A percentile compares a stretch with the other conserved stretches of the same genome.
phyloP scores from a whole-genome alignment of 2,888 invertebrate species.

The Ceratothoa steindachneri region DNA sequence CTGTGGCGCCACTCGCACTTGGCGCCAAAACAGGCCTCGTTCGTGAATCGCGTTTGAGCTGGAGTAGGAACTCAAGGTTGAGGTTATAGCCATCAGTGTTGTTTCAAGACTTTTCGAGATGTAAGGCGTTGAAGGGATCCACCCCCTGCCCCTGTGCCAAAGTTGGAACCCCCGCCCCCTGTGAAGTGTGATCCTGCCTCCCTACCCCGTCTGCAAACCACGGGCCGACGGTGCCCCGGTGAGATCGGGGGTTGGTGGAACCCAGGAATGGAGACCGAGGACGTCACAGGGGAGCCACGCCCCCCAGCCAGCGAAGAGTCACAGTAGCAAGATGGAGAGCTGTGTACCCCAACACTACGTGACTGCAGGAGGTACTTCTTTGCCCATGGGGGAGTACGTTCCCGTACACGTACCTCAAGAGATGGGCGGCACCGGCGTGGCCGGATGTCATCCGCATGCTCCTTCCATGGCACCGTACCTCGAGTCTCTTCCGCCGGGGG shows the following conservation, averaged over 20 bases:
- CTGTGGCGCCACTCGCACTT: conserved; percentile 11
- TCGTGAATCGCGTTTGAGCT: conserved; percentile 10
- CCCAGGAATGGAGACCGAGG: conserved; percentile 20
- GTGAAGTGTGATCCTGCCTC: neutral
- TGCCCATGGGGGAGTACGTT: conserved; percentile 45
- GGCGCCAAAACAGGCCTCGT: conserved; percentile 22
- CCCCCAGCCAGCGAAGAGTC: conserved; percentile 3
- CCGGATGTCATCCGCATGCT: conserved; percentile 34
- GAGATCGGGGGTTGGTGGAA: neutral
- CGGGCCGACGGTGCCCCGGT: neutral
- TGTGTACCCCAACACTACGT: conserved; percentile 46
- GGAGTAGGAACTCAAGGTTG: conserved; percentile 26
- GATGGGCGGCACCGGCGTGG: conserved; percentile 31
- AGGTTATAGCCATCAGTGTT: conserved; percentile 2
- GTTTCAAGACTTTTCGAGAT: neutral
- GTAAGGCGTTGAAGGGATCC: neutral
- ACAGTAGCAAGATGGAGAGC: conserved; percentile 37
- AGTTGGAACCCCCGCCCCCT: too few relatives aligned
- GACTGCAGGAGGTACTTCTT: conserved; percentile 38
- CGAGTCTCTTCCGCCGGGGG: conserved; percentile 41
- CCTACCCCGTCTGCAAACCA: neutral
- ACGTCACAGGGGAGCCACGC: conserved; percentile 20
- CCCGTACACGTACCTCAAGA: conserved; percentile 40
- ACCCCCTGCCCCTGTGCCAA: neutral
- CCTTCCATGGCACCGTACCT: conserved; percentile 42